Evolutionary conservation across 2,888 invertebrate genomes (phyloP).

Genomic region (Limenitis camilla): DNA sequence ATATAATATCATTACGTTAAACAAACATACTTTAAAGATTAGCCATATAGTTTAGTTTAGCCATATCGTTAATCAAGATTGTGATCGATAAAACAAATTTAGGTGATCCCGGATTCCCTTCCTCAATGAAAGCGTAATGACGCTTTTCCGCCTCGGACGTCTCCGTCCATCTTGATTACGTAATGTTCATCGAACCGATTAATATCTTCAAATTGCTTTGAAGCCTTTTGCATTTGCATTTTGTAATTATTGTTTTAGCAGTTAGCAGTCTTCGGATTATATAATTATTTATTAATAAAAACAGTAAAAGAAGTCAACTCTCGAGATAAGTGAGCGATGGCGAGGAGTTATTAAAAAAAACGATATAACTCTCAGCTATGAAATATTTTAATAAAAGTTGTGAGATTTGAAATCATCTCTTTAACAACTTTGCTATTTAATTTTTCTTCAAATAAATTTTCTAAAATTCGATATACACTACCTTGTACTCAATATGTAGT

Average conservation of each 20-base stretch:
- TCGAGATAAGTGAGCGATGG: too few species aligned
- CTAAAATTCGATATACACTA: background rate
- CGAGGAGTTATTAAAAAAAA: too few species aligned
- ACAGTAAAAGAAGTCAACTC: background rate
- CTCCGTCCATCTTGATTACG: slow-evolving; percentile 36
- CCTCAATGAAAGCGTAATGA: slow-evolving; percentile 34
- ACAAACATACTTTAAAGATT: background rate
- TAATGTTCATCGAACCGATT: slow-evolving; percentile 29
- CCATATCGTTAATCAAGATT: slow-evolving; percentile 1
- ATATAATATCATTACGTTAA: background rate
- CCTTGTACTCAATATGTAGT: background rate
- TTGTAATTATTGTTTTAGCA: background rate
- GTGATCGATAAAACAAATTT: slow-evolving; percentile 14
- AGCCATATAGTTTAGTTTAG: slow-evolving; percentile 2
- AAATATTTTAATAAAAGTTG: too few species aligned
- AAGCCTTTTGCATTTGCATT: slow-evolving; percentile 5
- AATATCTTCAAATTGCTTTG: slow-evolving; percentile 23
- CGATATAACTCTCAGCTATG: too few species aligned
- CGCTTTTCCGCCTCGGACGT: slow-evolving; percentile 40
- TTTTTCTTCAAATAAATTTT: background rate
- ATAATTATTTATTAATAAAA: too few species aligned
- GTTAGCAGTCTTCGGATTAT: too few species aligned
- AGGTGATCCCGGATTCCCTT: slow-evolving; percentile 8
- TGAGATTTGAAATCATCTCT: too few species aligned
- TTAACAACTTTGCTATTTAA: too few species aligned